These are phyloP conservation scores for Eupeodes luniger DNA, from an alignment of 2,888 invertebrate genomes.

Conservation along the genomic window DNA sequence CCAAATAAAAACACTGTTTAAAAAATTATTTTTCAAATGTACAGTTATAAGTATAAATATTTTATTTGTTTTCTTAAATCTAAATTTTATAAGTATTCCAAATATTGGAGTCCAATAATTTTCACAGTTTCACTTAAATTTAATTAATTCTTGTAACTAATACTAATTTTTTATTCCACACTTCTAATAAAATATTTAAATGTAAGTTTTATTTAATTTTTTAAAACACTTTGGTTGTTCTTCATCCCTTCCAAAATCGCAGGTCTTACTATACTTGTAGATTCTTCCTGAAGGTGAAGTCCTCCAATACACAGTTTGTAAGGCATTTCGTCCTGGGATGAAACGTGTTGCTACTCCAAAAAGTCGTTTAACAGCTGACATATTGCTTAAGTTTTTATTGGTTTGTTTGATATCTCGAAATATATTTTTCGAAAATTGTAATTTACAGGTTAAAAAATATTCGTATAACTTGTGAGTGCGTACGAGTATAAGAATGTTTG, in stretches of 20 bases:
- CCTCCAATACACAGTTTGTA: constrained; percentile 62
- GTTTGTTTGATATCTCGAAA: background rate
- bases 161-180: background rate
- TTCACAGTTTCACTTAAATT: constrained; percentile 11
- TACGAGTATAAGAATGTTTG: background rate
- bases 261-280: constrained; percentile 57
- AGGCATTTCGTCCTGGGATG: constrained; percentile 52
- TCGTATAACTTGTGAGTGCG: background rate
- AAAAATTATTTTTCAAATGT: too few species aligned
- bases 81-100: constrained; percentile 12
- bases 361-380: constrained; percentile 41
- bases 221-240: constrained; percentile 34
- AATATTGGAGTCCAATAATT: background rate
- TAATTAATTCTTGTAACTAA: background rate
- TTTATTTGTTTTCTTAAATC: background rate
- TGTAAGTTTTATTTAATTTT: constrained; percentile 41
- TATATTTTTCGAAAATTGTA: background rate
- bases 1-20: too few species aligned
- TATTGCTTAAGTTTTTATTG: background rate
- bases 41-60: background rate
- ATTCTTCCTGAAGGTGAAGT: constrained; percentile 36
- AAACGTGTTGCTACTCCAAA: constrained; percentile 55
- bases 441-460: background rate
- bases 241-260: constrained; percentile 33
- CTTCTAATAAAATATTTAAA: background rate